Evolutionary conservation across 2,797 vertebrate species (phyloP), one percentile per base, ranked within the genome.

Genomic region (Psittacula echo): DNA sequence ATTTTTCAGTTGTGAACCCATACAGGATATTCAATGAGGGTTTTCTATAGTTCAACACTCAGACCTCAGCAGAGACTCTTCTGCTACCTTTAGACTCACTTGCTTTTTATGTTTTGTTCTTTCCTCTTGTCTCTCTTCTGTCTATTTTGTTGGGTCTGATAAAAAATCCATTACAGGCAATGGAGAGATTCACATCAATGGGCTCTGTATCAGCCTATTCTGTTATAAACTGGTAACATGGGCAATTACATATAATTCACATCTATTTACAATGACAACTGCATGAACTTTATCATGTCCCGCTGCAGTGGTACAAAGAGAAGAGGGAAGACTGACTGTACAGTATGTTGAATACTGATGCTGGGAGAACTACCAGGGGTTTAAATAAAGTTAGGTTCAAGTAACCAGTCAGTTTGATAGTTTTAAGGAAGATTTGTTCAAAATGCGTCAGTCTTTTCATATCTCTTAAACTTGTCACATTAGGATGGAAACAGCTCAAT

Each of bases 1-100:
- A 96, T 93, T 97, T 96, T 94, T 86, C 80, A 84, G 82, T 91
- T 96, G 94, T 80, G 94, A 97, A 93, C 58, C 84, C 61, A 60
- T 29, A 61, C 71, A 88, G 87, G 71, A 70, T 34, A 44, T 21
- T 64, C 12, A 1, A 39, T 48, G 44, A 84, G n/a, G 13, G n/a
- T 70, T 91, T 95, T 64, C 82, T 74, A 10, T 6, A 79, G 50
- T 45, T 94, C 71, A 86, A 4, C 8, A 21, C 42, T 80, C 60
- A 81, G 64, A 87, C 27, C n/a, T 93, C 79, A 81, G 54, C 24
- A 94, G 24, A 79, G 19, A 74, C 24, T 67, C 39, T 47, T 45
- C 48, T 76, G 26, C 22, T 84, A 2, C 51, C 54, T 32, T 76
- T 51, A 84, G 24, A 54, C 24, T 68, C 30, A 0, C 37, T 45